A percentile compares a stretch with the other conserved stretches of the same genome.
Conservation (phyloP, 2,888 invertebrate genomes). For the Yponomeuta sedellus region DNA sequence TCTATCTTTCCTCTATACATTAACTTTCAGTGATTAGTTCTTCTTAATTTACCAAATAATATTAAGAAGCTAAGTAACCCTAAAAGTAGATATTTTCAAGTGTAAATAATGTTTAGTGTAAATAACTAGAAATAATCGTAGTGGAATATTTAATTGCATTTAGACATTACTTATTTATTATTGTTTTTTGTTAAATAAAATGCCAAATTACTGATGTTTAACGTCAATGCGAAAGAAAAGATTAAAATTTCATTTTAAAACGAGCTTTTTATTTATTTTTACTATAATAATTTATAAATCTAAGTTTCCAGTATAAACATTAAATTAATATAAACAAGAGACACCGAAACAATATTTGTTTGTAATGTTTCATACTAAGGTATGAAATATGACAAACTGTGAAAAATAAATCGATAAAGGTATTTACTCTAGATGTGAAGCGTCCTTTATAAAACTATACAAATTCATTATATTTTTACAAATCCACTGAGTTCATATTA, state of each 20-base stretch:
- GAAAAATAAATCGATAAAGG: too few species aligned
- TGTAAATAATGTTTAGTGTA: slow-evolving; percentile 17
- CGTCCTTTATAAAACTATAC: background rate
- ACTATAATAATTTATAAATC: background rate
- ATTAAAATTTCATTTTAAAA: background rate
- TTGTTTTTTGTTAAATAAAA: slow-evolving; percentile 26
- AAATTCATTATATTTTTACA: background rate
- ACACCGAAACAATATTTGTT: background rate
- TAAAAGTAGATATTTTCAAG: background rate
- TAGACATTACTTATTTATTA: slow-evolving; percentile 19
- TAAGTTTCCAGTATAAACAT: background rate
- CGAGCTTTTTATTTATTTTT: background rate
- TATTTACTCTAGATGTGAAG: background rate
- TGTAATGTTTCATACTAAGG: background rate
- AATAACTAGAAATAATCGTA: slow-evolving; percentile 9
- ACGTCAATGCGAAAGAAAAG: background rate
- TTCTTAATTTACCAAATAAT: slow-evolving; percentile 11
- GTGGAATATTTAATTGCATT: slow-evolving; percentile 13
- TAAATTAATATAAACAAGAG: background rate
- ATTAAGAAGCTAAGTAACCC: slow-evolving; percentile 6
- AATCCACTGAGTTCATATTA: background rate
- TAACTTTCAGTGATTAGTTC: background rate
- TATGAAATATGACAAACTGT: background rate
- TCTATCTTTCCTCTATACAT: background rate
- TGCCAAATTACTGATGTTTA: slow-evolving; percentile 32